Percentiles rank a stretch among this genome's conserved stretches.
Conservation (phyloP, 2,797 vertebrate species). For the Danio jaintianensis region DNA sequence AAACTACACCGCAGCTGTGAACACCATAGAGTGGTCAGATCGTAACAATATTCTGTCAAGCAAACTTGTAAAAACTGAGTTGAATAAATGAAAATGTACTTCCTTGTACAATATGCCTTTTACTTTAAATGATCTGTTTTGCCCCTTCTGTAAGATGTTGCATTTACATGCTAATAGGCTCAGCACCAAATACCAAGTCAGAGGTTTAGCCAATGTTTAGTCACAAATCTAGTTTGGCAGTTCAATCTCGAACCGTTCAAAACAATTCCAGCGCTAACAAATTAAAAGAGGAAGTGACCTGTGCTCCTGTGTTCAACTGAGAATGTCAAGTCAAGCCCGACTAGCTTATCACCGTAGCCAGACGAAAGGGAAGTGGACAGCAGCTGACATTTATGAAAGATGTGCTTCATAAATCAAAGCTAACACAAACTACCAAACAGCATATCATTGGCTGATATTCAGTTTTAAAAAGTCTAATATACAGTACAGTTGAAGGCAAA, state of each 20-base stretch:
- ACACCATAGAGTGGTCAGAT: neutral
- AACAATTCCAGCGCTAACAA: slow-evolving; percentile 55
- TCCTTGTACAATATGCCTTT: neutral
- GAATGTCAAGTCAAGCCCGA: slow-evolving; percentile 43
- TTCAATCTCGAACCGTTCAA: slow-evolving; percentile 48
- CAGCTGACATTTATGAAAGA: slow-evolving; percentile 42
- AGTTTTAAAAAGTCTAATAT: neutral
- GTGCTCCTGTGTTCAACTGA: slow-evolving; percentile 40
- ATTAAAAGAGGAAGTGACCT: slow-evolving; percentile 54
- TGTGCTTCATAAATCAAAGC: slow-evolving; percentile 32
- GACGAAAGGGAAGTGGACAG: slow-evolving; percentile 28
- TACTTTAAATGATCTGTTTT: neutral
- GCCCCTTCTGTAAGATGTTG: slow-evolving; percentile 31
- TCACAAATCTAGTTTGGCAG: slow-evolving; percentile 55
- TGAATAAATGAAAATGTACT: neutral
- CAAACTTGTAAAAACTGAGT: neutral
- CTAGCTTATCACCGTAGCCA: slow-evolving; percentile 27
- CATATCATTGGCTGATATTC: neutral
- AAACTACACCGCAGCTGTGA: too few relatives aligned
- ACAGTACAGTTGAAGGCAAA: too few relatives aligned
- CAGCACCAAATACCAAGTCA: slow-evolving; percentile 49
- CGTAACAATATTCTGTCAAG: neutral
- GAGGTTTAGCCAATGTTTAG: slow-evolving; percentile 34
- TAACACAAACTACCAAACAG: slow-evolving; percentile 19
- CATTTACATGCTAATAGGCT: slow-evolving; percentile 50